Percentiles rank a stretch among this genome's conserved stretches.
phyloP scores from a whole-genome alignment of 53 echinoderm and acorn worm genomes.

The Apostichopus leukothele region DNA sequence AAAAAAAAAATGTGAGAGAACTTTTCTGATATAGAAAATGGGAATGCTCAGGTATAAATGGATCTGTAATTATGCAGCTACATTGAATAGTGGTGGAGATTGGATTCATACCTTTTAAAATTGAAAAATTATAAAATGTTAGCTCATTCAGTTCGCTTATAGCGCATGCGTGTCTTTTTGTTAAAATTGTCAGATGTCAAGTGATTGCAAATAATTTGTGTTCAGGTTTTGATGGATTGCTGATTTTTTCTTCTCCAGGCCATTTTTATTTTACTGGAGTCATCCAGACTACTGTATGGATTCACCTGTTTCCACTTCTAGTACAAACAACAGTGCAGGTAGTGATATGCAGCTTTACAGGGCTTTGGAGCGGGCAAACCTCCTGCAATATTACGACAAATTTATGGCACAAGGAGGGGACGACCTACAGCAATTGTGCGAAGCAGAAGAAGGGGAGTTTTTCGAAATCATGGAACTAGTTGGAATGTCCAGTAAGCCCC shows the following conservation, averaged over 20 bases:
- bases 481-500: constrained; percentile 93
- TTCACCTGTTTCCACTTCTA: background rate
- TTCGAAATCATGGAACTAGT: constrained; percentile 91
- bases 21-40: too few relatives aligned
- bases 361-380: constrained; percentile 86
- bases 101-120: too few relatives aligned
- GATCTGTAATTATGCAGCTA: too few relatives aligned
- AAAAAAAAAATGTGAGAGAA: too few relatives aligned
- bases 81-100: too few relatives aligned
- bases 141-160: too few relatives aligned
- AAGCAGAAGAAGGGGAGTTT: constrained; percentile 90
- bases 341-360: constrained; percentile 36
- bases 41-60: too few relatives aligned
- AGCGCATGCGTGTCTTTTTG: too few relatives aligned
- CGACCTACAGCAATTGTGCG: constrained; percentile 89
- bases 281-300: background rate
- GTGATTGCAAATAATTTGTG: too few relatives aligned
- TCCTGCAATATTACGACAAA: constrained; percentile 78
- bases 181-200: too few relatives aligned
- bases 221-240: too few relatives aligned
- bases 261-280: background rate
- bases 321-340: background rate
- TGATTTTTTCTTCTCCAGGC: background rate
- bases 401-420: constrained; percentile 97
- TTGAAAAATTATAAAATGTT: too few relatives aligned